phyloP scores from a whole-genome alignment of 1,140 invertebrate genomes.

The Phenacoccus solenopsis region DNA sequence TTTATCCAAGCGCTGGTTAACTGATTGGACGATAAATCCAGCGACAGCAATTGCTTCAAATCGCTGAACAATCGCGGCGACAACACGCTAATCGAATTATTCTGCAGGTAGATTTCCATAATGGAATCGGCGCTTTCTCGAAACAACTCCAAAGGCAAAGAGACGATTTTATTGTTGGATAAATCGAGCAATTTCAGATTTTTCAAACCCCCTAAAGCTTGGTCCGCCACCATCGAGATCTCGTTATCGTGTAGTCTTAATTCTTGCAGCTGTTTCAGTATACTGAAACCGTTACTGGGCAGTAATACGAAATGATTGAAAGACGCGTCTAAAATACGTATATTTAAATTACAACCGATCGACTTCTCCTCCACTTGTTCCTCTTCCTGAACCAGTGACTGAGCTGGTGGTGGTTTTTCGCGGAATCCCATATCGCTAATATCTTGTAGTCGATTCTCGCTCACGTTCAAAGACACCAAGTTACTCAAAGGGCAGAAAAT shows the following conservation, averaged over 20 bases:
- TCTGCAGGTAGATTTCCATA: constrained; percentile 73
- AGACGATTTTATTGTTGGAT: constrained; percentile 74
- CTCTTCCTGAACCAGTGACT: constrained; percentile 23
- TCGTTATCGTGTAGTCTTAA: constrained; percentile 71
- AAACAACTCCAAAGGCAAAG: constrained; percentile 70
- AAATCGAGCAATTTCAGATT: constrained; percentile 67
- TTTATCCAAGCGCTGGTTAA: constrained; percentile 72
- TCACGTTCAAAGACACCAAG: constrained; percentile 62
- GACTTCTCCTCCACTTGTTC: not conserved
- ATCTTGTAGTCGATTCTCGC: constrained; percentile 71
- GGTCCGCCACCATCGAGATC: constrained; percentile 70
- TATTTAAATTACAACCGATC: constrained; percentile 55
- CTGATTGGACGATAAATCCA: constrained; percentile 78
- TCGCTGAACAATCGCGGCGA: constrained; percentile 67
- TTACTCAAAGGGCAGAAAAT: constrained; percentile 69
- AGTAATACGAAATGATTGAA: constrained; percentile 69
- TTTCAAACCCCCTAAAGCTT: constrained; percentile 61
- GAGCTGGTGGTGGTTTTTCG: constrained; percentile 35
- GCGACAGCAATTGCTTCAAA: constrained; percentile 65
- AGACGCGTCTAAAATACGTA: constrained; percentile 70
- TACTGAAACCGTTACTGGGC: constrained; percentile 63
- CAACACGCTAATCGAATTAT: constrained; percentile 72
- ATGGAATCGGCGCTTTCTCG: constrained; percentile 59
- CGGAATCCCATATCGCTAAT: constrained; percentile 67
- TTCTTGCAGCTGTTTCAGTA: constrained; percentile 55